Evolutionary conservation across 2,797 vertebrate genomes (phyloP), one percentile per base, ranked within the genome.

Genomic region (Eulemur coronatus): DNA sequence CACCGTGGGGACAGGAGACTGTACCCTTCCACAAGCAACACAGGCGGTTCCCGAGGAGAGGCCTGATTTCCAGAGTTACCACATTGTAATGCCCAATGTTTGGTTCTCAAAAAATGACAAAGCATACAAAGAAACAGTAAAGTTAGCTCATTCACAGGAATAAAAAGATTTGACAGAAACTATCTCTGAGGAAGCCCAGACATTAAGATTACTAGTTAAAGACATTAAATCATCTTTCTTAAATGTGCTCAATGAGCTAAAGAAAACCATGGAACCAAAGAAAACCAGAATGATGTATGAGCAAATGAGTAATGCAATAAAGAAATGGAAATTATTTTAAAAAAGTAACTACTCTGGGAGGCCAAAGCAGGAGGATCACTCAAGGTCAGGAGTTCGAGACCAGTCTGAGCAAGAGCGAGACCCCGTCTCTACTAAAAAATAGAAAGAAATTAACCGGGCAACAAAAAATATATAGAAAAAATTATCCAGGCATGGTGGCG

Each of bases 1-100:
- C 20, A 2, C 48, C 1, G 0, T 6, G 1, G 57, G 13, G 26
- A 30, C 1, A 0, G 30, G 11, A n/a, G 38, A 26, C 7, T 1
- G 20, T 5, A 18, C 33, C 35, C 65, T 46, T 43, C 10, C 0
- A 12, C 17, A 13, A 4, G 33, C 14, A 3, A 2, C 15, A 38
- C 2, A 33, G 13, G 15, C 15, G 13, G 0, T 9, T 4, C 10
- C 30, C 0, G 12, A 22, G 63, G 12, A 78, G 10, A 22, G 15
- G 41, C 17, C 43, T 12, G 52, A 22, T 65, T 8, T 41, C n/a
- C 61, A 20, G n/a, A 13, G 43, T 33, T 9, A 22, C 24, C 10
- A 2, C 43, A 5, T 30, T 0, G 3, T 17, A 3, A 7, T 6
- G 4, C 18, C 12, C 82, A 6, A 0, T 1, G 0, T 46, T 52